A percentile compares a stretch with the other conserved stretches of the same genome.
Evolutionary conservation across 2,888 invertebrate genomes (phyloP).

Genomic region (Hemicrepidius hirtus): DNA sequence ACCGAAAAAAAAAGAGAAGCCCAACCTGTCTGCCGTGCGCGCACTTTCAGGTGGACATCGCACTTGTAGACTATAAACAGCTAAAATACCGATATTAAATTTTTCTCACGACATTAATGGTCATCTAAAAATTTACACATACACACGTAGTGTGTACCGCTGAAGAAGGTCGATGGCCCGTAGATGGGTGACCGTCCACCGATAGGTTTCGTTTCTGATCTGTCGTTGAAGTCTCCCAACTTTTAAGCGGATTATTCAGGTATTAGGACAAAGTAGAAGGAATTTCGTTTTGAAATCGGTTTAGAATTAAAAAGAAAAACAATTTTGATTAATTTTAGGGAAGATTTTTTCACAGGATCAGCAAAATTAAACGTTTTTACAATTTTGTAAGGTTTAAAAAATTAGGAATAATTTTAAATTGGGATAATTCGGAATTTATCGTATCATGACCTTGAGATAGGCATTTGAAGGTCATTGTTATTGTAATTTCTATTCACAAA

Average conservation of each 20-base stretch:
- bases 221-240: constrained; percentile 9
- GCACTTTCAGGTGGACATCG: constrained; percentile 16
- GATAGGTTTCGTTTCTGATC: constrained; percentile 28
- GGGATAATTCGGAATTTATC: too few species aligned
- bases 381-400: not conserved
- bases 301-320: too few species aligned
- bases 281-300: not conserved
- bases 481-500: too few species aligned
- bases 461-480: too few species aligned
- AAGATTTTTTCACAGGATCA: too few species aligned
- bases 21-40: not conserved
- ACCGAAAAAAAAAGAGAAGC: not conserved
- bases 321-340: too few species aligned
- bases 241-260: not conserved
- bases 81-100: constrained; percentile 33
- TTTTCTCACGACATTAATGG: constrained; percentile 37
- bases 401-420: too few species aligned
- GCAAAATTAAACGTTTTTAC: too few species aligned
- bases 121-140: constrained; percentile 40
- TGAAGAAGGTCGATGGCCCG: constrained; percentile 35
- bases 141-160: constrained; percentile 29
- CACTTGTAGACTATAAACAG: constrained; percentile 23
- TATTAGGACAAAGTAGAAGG: not conserved
- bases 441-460: too few species aligned
- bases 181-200: constrained; percentile 5